Percentiles rank a stretch among this genome's conserved stretches.
Conservation (phyloP, 2,797 vertebrate genomes). For the Sternotherus odoratus region DNA sequence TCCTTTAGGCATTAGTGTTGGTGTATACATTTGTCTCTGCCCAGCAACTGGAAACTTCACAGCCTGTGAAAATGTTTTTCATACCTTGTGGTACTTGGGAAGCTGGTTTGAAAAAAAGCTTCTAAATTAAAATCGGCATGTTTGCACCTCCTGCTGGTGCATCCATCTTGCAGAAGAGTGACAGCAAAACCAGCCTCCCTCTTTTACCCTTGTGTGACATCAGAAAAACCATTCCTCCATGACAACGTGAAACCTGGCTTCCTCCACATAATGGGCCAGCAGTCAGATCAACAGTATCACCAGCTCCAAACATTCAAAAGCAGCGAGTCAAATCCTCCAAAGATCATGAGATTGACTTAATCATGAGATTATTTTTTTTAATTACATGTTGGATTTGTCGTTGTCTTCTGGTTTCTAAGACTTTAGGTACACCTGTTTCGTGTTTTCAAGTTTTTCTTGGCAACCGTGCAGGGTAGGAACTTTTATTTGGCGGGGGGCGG, state of each 20-base stretch:
- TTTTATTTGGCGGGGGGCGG: not conserved
- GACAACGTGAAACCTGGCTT: not conserved
- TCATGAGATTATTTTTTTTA: fast-evolving
- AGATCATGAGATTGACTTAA: not conserved
- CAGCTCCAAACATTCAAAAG: not conserved
- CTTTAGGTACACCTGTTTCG: not conserved
- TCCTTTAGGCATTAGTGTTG: not conserved
- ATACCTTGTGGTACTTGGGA: fast-evolving
- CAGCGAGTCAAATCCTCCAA: not conserved
- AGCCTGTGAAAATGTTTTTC: not conserved
- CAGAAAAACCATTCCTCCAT: fast-evolving
- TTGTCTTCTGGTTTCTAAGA: not conserved
- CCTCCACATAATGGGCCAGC: not conserved
- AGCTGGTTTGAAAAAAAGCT: not conserved
- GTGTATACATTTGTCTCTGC: fast-evolving
- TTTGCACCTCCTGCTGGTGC: not conserved
- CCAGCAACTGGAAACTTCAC: not conserved
- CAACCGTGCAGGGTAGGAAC: not conserved
- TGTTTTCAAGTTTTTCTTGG: not conserved
- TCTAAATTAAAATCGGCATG: fast-evolving
- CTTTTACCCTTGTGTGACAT: not conserved
- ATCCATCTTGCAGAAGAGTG: fast-evolving
- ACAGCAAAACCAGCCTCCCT: not conserved
- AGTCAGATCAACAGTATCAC: not conserved
- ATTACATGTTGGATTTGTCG: not conserved